phyloP scores from a whole-genome alignment of 1,140 invertebrate genomes.

The Bathynomus jamesi region DNA sequence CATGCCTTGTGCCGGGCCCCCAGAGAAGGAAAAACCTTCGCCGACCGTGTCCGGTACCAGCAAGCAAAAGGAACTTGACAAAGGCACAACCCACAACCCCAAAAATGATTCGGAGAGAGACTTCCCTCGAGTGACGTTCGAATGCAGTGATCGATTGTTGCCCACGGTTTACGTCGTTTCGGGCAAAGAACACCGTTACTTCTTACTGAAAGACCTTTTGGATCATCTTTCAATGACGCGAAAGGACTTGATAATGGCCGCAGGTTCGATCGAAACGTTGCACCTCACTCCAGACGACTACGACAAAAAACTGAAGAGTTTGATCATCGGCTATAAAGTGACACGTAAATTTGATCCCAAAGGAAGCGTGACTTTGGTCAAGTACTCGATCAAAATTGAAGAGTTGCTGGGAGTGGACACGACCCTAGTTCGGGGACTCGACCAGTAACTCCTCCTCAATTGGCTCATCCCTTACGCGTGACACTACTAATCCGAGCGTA shows the following conservation, averaged over 20 bases:
- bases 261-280: background rate
- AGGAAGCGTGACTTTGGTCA: background rate
- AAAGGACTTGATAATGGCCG: background rate
- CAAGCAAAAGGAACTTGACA: background rate
- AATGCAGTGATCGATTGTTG: background rate
- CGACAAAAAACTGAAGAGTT: background rate
- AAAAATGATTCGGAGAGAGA: background rate
- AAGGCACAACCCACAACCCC: background rate
- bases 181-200: background rate
- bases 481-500: too few species aligned
- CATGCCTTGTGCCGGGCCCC: background rate
- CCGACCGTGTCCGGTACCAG: background rate
- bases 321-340: background rate
- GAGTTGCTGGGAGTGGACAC: background rate
- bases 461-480: too few species aligned
- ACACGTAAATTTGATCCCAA: background rate
- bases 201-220: background rate
- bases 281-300: background rate
- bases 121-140: background rate
- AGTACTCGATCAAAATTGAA: background rate
- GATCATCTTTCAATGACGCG: background rate
- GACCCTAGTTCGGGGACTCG: too few species aligned
- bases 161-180: background rate
- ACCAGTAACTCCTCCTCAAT: too few species aligned
- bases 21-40: background rate